Percentiles rank a stretch among this genome's conserved stretches.
Evolutionary conservation across 1,140 invertebrate genomes (phyloP).

Genomic region (Pectinophora gossypiella): DNA sequence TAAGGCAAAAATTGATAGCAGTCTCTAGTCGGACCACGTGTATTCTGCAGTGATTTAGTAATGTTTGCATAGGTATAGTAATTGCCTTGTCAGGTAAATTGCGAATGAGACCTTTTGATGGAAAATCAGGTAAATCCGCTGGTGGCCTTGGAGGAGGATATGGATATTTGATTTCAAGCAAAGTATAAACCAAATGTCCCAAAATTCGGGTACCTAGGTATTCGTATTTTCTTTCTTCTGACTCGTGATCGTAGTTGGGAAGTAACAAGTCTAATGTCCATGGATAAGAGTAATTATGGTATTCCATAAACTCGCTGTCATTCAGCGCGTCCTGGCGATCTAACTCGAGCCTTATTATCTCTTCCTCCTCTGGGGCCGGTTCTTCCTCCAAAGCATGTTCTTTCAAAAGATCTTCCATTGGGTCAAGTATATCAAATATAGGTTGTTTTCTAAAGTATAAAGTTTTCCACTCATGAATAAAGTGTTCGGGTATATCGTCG

Average conservation of each 20-base stretch:
- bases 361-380: slow-evolving; percentile 32
- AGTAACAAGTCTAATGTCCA: slow-evolving; percentile 58
- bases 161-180: slow-evolving; percentile 76
- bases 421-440: slow-evolving; percentile 65
- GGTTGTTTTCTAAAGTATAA: slow-evolving; percentile 73
- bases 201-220: slow-evolving; percentile 67
- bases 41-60: slow-evolving; percentile 68
- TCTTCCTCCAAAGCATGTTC: slow-evolving; percentile 37
- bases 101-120: slow-evolving; percentile 67
- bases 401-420: slow-evolving; percentile 52
- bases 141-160: slow-evolving; percentile 42
- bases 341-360: slow-evolving; percentile 50
- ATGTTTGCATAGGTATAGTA: slow-evolving; percentile 56
- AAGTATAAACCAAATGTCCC: slow-evolving; percentile 75
- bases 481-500: slow-evolving; percentile 56
- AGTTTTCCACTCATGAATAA: slow-evolving; percentile 73
- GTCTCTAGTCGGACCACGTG: slow-evolving; percentile 73
- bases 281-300: slow-evolving; percentile 55
- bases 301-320: slow-evolving; percentile 59
- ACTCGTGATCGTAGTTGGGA: slow-evolving; percentile 55
- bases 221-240: slow-evolving; percentile 60
- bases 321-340: slow-evolving; percentile 56
- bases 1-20: slow-evolving; percentile 76
- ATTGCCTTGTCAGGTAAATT: slow-evolving; percentile 64
- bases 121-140: slow-evolving; percentile 56